Base-by-base conservation (phyloP, 1,140 invertebrate species). In the Frieseomelitta varia region DNA sequence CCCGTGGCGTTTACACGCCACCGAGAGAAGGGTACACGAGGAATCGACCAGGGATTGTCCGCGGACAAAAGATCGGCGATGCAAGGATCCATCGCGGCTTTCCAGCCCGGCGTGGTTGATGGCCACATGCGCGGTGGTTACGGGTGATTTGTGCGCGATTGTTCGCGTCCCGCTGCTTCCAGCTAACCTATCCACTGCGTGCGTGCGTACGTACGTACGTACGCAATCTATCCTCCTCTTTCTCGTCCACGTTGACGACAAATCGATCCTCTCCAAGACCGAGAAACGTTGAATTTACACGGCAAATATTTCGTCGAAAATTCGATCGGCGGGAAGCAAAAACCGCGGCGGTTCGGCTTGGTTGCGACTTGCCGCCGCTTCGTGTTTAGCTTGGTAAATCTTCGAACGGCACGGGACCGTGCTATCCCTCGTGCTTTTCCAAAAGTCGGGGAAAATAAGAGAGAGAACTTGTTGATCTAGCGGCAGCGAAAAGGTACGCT, bases 111-210 rank as follows among this genome's bases (percentile, higher is more conserved):
- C 55, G 83, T 77, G 73, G 84, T 86, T 84, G 81, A 86, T 86
- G 81, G 85, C n/a, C n/a, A 84, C 53, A 75, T 68, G 74, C 73
- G 53, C 79, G 68, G 83, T 68, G 85, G 81, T 86, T 78, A 86
- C 85, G 81, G 74, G 80, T 86, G 85, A 86, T 86, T 86, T 86
- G 85, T 79, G 81, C 61, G 53, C 85, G 81, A 86, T 84, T 86
- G 80, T 86, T 84, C 81, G 80, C 56, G 85, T n/a, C 81, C 51
- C 74, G 80, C 24, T 55, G 55, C 73, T 73, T 39, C 30, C 30
- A 30, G 1, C 30, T 30, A n/a, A 30, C 30, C 30, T 2, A 30
- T 30, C 30, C 1, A 47, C 39, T 8, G 39, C 39, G 39, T 47
- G 39, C 39, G 39, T 39, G 39, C 39, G 4, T 39, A 6, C 39